A percentile compares a stretch with the other conserved stretches of the same genome.
These are phyloP conservation scores for Ailuropoda melanoleuca DNA, from an alignment of 2,113 vertebrate species.

Conservation along the genomic window DNA sequence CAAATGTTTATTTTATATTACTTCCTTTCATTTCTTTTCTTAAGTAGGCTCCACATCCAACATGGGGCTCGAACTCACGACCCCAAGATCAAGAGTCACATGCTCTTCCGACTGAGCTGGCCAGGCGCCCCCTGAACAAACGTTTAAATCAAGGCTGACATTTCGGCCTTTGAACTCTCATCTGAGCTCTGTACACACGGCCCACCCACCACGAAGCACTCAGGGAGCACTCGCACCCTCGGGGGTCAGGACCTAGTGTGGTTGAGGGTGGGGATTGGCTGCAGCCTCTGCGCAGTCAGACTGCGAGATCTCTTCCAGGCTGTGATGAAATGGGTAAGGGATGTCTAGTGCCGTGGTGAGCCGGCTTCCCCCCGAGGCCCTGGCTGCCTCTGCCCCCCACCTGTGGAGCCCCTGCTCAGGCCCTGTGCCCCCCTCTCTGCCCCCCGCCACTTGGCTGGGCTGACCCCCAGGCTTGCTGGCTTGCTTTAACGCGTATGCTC, in stretches of 20 bases:
- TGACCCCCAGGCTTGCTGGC: neutral
- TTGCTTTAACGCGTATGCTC: neutral
- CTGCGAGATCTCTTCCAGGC: neutral
- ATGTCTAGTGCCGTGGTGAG: neutral
- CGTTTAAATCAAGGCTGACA: neutral
- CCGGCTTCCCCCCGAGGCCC: neutral
- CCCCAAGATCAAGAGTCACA: neutral
- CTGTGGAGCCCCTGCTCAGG: neutral
- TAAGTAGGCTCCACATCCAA: neutral
- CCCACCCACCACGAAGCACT: neutral
- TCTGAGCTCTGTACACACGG: neutral
- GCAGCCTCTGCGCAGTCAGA: neutral
- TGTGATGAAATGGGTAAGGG: neutral
- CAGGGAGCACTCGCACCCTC: rapidly evolving
- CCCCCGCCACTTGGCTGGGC: neutral
- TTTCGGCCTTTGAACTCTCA: neutral
- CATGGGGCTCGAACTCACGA: neutral
- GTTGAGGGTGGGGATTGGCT: neutral
- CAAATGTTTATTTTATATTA: neutral
- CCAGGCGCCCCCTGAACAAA: neutral
- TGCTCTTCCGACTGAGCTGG: neutral
- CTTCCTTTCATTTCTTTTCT: neutral
- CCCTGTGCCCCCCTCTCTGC: neutral
- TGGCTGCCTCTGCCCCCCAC: too few relatives aligned
- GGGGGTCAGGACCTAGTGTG: neutral